Conservation (phyloP, 1,140 invertebrate genomes). For the Hypsibius dujardini region DNA sequence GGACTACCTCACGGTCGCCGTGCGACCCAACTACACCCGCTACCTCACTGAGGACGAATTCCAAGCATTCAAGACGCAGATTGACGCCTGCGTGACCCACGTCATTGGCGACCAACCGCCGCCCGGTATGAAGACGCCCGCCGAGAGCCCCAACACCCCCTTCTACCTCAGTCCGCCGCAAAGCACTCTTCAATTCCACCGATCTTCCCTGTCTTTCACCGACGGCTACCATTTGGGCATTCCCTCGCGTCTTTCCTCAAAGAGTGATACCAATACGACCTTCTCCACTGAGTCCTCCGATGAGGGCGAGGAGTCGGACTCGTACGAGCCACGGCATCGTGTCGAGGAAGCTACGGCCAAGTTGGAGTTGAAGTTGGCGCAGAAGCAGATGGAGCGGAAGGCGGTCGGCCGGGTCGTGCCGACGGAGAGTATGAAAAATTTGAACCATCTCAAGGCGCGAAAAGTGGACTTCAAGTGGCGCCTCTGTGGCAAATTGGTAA, state of each 20-base stretch:
- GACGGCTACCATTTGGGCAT: not conserved
- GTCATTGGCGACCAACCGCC: not conserved
- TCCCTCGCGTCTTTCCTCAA: conserved; percentile 3
- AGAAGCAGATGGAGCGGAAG: not conserved
- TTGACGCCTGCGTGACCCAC: conserved; percentile 20
- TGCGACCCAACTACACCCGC: conserved; percentile 57
- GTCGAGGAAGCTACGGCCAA: not conserved
- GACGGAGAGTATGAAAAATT: conserved; percentile 2
- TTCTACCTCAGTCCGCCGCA: conserved; percentile 16
- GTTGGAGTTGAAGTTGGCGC: not conserved
- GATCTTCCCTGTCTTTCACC: conserved; percentile 10
- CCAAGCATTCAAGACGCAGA: conserved; percentile 32
- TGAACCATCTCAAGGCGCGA: conserved; percentile 7
- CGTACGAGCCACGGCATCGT: not conserved
- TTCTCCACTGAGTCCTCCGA: conserved; percentile 4
- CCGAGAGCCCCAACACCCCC: conserved; percentile 2
- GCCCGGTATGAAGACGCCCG: not conserved
- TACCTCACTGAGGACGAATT: conserved; percentile 56
- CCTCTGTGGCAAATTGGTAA: not conserved
- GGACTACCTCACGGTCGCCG: conserved; percentile 61
- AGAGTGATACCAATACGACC: not conserved
- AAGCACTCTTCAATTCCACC: not conserved
- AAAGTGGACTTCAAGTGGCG: conserved; percentile 9
- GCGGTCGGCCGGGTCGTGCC: not conserved
- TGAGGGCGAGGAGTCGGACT: not conserved